Evolutionary conservation across 2,797 vertebrate genomes (phyloP).

Genomic region (Rallus crepitans): DNA sequence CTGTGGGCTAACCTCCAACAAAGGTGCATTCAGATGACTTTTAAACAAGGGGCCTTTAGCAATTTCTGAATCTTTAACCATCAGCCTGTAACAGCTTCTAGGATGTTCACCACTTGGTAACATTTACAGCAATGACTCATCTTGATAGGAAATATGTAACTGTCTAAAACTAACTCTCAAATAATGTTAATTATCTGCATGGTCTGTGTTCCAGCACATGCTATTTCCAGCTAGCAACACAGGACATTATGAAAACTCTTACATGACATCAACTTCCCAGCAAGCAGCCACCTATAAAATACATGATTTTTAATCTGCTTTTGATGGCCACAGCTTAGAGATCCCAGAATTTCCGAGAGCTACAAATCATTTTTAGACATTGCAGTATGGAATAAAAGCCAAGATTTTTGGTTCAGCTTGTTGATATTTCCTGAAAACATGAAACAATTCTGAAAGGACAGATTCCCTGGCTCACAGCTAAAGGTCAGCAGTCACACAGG

Average conservation of each 20-base stretch:
- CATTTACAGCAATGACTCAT: slow-evolving; percentile 34
- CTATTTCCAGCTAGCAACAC: background rate
- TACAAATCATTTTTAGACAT: background rate
- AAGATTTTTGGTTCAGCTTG: background rate
- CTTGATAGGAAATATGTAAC: slow-evolving; percentile 26
- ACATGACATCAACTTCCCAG: background rate
- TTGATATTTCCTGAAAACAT: slow-evolving; percentile 57
- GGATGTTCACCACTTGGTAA: background rate
- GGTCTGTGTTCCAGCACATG: background rate
- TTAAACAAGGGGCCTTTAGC: slow-evolving; percentile 15
- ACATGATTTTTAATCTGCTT: background rate
- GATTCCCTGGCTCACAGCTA: slow-evolving; percentile 52
- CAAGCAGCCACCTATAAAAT: background rate
- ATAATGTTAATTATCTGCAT: slow-evolving; percentile 2
- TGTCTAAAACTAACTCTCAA: slow-evolving; percentile 18
- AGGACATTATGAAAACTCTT: background rate
- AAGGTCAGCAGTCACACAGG: slow-evolving; percentile 58
- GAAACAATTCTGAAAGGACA: slow-evolving; percentile 48
- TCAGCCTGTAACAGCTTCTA: background rate
- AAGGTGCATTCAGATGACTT: background rate
- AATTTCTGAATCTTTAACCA: slow-evolving; percentile 32
- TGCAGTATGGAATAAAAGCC: background rate
- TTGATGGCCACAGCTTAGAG: slow-evolving; percentile 10
- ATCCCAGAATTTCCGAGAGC: background rate
- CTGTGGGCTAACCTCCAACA: background rate